Evolutionary conservation across 1,140 invertebrate species (phyloP).

Genomic region (Myzus persicae): DNA sequence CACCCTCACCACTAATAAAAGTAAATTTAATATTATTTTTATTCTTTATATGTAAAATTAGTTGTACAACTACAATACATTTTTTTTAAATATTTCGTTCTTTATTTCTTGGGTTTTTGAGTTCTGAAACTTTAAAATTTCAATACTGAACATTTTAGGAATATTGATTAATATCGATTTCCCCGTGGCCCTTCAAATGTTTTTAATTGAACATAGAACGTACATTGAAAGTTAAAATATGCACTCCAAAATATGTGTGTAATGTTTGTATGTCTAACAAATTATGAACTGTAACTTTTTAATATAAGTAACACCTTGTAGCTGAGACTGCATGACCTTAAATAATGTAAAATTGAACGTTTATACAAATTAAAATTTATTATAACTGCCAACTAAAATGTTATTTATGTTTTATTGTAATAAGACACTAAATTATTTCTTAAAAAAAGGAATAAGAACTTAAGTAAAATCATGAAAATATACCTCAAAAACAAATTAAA

Average conservation of each 20-base stretch:
- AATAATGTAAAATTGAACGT: not conserved
- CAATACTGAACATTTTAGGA: not conserved
- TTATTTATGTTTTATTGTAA: not conserved
- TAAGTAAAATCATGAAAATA: not conserved
- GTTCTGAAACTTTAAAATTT: not conserved
- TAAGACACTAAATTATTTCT: not conserved
- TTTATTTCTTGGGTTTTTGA: not conserved
- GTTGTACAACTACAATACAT: not conserved
- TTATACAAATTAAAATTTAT: not conserved
- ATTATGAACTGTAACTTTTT: not conserved
- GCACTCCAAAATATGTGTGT: not conserved
- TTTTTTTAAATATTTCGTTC: not conserved
- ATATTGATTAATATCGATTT: not conserved
- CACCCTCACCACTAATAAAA: conserved; percentile 14
- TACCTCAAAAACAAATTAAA: too few relatives aligned
- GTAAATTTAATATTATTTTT: too few relatives aligned
- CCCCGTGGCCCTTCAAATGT: not conserved
- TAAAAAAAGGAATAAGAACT: not conserved
- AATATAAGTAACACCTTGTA: not conserved
- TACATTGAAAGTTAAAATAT: not conserved
- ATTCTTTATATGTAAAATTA: too few relatives aligned
- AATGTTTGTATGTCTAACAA: not conserved
- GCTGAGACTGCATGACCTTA: not conserved
- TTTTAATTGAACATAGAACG: not conserved
- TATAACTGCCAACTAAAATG: not conserved